Evolutionary conservation across 2,113 vertebrate species (phyloP).

Genomic region (Antigone vipio): DNA sequence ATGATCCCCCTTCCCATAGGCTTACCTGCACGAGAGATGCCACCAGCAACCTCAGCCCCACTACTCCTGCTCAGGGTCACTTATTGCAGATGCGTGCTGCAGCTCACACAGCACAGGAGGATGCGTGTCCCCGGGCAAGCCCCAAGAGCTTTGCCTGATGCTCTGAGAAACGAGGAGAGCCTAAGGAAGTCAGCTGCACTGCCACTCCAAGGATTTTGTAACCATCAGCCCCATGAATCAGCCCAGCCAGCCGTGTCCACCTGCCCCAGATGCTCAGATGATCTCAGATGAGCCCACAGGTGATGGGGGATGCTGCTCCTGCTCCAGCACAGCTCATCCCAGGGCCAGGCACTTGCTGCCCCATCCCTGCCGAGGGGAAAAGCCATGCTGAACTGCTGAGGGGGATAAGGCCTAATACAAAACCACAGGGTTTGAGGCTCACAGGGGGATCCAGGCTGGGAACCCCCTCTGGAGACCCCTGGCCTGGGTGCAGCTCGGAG

Average conservation of each 20-base stretch:
- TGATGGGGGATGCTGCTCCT: neutral
- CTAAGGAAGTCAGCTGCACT: rapidly evolving
- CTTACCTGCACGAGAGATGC: neutral
- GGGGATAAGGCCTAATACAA: neutral
- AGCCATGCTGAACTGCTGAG: rapidly evolving
- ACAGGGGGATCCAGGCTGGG: neutral
- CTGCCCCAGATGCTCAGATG: too few relatives aligned
- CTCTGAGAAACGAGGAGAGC: rapidly evolving
- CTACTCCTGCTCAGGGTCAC: rapidly evolving
- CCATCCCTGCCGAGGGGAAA: rapidly evolving
- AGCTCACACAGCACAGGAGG: rapidly evolving
- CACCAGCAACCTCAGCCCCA: neutral
- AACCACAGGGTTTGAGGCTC: rapidly evolving
- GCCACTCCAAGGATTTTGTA: rapidly evolving
- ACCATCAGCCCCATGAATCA: neutral
- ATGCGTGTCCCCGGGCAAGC: rapidly evolving
- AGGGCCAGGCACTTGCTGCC: too few relatives aligned
- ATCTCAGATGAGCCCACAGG: neutral
- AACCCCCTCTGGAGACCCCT: neutral
- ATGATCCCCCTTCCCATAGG: rapidly evolving
- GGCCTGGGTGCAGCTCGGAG: neutral
- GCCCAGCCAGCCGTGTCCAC: rapidly evolving
- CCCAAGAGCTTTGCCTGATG: rapidly evolving
- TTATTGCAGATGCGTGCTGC: rapidly evolving
- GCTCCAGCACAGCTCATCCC: neutral